Percentiles rank a stretch among this genome's conserved stretches.
Conservation (phyloP, 2,888 invertebrate species). For the Amphipoea oculea region DNA sequence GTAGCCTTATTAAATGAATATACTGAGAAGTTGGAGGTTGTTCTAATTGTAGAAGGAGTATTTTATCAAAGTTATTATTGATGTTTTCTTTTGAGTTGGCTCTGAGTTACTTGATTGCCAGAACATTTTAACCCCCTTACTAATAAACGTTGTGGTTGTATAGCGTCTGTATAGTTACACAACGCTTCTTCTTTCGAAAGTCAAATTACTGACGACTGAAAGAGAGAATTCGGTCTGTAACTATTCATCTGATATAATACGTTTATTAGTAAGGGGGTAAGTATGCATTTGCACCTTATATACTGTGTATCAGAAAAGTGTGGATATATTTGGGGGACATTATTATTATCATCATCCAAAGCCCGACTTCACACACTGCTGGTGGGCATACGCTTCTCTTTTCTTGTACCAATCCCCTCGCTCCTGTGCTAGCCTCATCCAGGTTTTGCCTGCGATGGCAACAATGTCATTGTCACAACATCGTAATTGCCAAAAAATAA, state of each 20-base stretch:
- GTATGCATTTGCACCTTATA: neutral
- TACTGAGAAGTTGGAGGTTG: neutral
- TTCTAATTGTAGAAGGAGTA: neutral
- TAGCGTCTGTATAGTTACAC: no score
- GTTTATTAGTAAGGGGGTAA: no score
- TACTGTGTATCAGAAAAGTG: neutral
- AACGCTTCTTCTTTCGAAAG: no score
- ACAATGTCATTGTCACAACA: neutral
- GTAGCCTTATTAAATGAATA: conserved; percentile 19
- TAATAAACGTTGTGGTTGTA: no score
- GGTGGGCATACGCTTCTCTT: neutral
- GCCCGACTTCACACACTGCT: neutral
- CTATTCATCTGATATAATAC: no score
- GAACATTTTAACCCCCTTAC: neutral
- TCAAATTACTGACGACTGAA: no score
- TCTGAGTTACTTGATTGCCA: neutral
- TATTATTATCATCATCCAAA: neutral
- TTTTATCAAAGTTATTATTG: neutral
- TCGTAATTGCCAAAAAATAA: neutral
- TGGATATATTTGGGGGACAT: no score
- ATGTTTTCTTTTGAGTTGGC: neutral
- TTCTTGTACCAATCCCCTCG: neutral
- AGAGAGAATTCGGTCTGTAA: no score
- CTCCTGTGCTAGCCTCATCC: neutral
- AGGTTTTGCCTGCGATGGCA: neutral